phyloP scores from a whole-genome alignment of 1,140 invertebrate genomes.

The Habropoda laboriosa region DNA sequence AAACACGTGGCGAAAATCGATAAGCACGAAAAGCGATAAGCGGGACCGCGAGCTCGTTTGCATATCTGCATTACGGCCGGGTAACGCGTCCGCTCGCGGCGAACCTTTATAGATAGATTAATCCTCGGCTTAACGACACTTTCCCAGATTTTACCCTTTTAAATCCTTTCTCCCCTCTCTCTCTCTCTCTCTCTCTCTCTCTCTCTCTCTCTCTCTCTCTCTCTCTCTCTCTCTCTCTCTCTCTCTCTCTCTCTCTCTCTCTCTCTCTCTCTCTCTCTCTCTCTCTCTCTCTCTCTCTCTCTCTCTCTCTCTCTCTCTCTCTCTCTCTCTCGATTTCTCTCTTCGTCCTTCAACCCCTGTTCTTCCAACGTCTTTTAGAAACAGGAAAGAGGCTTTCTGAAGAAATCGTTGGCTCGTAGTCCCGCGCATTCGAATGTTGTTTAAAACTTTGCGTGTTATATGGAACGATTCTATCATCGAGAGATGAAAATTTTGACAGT shows the following conservation, averaged over 20 bases:
- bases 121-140: constrained; percentile 44
- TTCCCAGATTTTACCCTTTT: constrained; percentile 36
- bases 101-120: constrained; percentile 49
- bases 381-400: not conserved
- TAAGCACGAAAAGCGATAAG: constrained; percentile 43
- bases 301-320: not conserved
- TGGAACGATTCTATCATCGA: not conserved
- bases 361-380: not conserved
- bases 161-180: constrained; percentile 17
- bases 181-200: not conserved
- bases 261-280: too few relatives aligned
- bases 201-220: not conserved
- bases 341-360: not conserved
- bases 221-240: not conserved
- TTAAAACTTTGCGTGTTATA: not conserved
- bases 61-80: constrained; percentile 35
- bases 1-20: constrained; percentile 43
- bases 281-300: not conserved
- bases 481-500: constrained; percentile 18
- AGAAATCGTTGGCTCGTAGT: not conserved
- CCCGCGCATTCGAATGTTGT: not conserved
- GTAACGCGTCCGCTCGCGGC: constrained; percentile 18
- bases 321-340: not conserved
- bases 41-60: constrained; percentile 32
- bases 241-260: not conserved